Base-by-base conservation (phyloP, 2,888 invertebrate genomes). In the Pachycephus smyrnensis region DNA sequence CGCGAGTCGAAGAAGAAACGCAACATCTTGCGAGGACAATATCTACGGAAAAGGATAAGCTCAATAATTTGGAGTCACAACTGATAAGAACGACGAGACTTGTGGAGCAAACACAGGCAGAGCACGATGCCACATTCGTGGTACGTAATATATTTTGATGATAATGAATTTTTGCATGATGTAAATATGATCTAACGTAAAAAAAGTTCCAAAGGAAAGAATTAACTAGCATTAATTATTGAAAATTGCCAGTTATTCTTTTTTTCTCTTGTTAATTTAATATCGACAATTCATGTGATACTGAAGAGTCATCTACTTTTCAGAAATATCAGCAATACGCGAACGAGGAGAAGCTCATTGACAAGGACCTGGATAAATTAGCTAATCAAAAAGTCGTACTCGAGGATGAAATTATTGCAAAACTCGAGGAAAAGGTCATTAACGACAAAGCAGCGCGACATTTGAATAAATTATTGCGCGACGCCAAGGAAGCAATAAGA, bases 361-460 rank as follows among this genome's bases (percentile, higher is more conserved):
- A 92, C 80, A 92, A 92, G 77, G 92, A 93, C 74, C 87, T 93
- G 11, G 94, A 95, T 23, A 93, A 93, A 79, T 92, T 94, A 75
- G 84, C 86, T 0, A 91, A 90, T n/a, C 91, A 92, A 74, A 96
- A 95, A 88, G 86, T 92, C 23, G 92, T 92, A 69, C 82, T 95
- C 74, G 96, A 97, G 88, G 94, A 95, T 79, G 92, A 93, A 73
- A 94, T 96, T 40, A 87, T 96, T 11, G 88, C 91, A 32, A 93
- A 94, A 79, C 91, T 96, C 1, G 95, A 96, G 86, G 95, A 95
- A 15, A 94, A 95, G 86, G 89, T 95, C 9, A 93, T 95, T 9
- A 94, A 94, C 73, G 95, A 96, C 84, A 96, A 96, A 86, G 94
- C 95, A 0, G 94, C 95, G 6, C 87, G 87, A 73, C 87, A 92